phyloP scores from a whole-genome alignment of 2,888 invertebrate species.

The Rotaria socialis region DNA sequence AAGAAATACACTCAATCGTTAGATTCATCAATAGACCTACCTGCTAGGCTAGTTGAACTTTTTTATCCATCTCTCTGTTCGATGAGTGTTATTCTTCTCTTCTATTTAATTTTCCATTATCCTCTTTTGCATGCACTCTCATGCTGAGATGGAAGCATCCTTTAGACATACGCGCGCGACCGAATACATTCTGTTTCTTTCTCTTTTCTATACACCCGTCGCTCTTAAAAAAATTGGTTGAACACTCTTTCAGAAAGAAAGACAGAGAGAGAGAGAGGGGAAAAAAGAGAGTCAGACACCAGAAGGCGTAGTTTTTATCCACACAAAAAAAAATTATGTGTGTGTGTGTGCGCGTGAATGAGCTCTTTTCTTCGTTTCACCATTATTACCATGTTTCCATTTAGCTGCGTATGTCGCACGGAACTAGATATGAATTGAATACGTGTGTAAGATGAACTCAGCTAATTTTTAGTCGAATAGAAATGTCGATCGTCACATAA shows the following conservation, averaged over 20 bases:
- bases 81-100: not conserved
- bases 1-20: not conserved
- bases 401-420: conserved; percentile 27
- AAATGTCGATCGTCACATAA: not conserved
- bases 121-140: not conserved
- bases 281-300: conserved; percentile 10
- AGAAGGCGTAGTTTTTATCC: conserved; percentile 19
- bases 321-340: conserved; percentile 20
- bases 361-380: conserved; percentile 23
- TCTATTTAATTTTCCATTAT: conserved; percentile 26
- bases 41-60: not conserved
- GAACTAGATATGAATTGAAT: not conserved
- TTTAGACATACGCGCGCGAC: not conserved
- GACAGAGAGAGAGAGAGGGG: not conserved
- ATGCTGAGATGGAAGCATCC: not conserved
- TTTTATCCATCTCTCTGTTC: not conserved
- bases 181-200: conserved; percentile 18
- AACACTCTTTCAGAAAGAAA: not conserved
- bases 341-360: not conserved
- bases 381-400: conserved; percentile 3
- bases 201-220: not conserved
- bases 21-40: not conserved
- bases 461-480: not conserved
- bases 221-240: not conserved
- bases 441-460: conserved; percentile 23